Percentiles rank a stretch among this genome's conserved stretches.
Conservation (phyloP, 2,113 vertebrate genomes). For the Seriola rivoliana region DNA sequence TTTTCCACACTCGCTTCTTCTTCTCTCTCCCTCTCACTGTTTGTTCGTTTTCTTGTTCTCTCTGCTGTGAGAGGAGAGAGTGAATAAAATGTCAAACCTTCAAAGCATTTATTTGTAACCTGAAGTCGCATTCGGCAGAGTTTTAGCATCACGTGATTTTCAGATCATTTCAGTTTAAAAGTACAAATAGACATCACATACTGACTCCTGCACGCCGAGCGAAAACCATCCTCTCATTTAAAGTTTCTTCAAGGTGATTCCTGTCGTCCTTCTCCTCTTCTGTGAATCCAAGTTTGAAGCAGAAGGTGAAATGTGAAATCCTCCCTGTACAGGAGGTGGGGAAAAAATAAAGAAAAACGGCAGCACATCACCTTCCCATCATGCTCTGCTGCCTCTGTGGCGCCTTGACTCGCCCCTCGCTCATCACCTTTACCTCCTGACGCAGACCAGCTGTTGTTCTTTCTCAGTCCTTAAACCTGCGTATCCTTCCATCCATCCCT, state of each 20-base stretch:
- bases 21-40: background rate
- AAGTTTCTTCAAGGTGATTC: slow-evolving; percentile 2
- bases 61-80: background rate
- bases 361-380: slow-evolving; percentile 4
- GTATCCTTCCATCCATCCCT: background rate
- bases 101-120: too few relatives aligned
- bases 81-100: background rate
- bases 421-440: background rate
- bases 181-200: background rate
- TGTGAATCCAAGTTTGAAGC: background rate
- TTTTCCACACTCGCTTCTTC: background rate
- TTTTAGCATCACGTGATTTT: background rate
- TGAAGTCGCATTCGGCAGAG: background rate
- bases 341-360: background rate
- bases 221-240: background rate
- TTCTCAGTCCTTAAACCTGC: background rate
- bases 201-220: background rate
- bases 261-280: background rate
- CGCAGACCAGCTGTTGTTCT: background rate
- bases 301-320: background rate
- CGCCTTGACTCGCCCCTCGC: background rate
- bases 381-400: background rate
- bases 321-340: too few relatives aligned
- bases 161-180: background rate
- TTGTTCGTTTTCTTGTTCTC: background rate